Percentiles rank a stretch among this genome's conserved stretches.
Conservation (phyloP, 1,140 invertebrate species). For the Acromyrmex echinatior region DNA sequence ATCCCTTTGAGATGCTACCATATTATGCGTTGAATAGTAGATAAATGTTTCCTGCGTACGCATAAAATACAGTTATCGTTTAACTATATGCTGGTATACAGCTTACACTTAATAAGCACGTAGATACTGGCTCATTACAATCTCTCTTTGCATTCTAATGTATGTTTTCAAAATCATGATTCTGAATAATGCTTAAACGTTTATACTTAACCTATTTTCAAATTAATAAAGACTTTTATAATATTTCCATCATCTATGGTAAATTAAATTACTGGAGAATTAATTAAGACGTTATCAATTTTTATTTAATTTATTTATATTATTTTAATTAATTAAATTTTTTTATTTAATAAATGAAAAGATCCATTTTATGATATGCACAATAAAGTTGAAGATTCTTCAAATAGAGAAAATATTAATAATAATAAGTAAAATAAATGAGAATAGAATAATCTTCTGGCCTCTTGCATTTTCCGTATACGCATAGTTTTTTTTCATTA, state of each 20-base stretch:
- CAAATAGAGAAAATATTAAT: neutral
- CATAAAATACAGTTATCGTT: slow-evolving; percentile 20
- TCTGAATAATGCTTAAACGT: slow-evolving; percentile 3
- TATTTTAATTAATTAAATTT: too few species aligned
- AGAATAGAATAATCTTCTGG: neutral
- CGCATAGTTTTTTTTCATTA: slow-evolving; percentile 25
- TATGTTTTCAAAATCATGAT: neutral
- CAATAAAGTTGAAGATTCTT: neutral
- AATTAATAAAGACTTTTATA: neutral
- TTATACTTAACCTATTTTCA: neutral
- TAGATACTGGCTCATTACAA: neutral
- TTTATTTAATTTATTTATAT: slow-evolving; percentile 5
- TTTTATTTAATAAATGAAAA: neutral
- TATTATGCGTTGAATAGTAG: slow-evolving; percentile 22
- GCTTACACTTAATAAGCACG: neutral
- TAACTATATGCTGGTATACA: neutral
- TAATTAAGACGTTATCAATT: neutral
- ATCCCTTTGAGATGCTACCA: slow-evolving; percentile 6
- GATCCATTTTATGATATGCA: neutral
- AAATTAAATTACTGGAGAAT: neutral
- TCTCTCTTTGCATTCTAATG: neutral
- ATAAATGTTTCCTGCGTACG: slow-evolving; percentile 23
- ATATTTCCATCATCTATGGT: neutral
- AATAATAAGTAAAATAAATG: neutral
- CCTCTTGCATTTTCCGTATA: neutral